Conservation (phyloP, 2,797 vertebrate species). For the Macrochelys suwanniensis region DNA sequence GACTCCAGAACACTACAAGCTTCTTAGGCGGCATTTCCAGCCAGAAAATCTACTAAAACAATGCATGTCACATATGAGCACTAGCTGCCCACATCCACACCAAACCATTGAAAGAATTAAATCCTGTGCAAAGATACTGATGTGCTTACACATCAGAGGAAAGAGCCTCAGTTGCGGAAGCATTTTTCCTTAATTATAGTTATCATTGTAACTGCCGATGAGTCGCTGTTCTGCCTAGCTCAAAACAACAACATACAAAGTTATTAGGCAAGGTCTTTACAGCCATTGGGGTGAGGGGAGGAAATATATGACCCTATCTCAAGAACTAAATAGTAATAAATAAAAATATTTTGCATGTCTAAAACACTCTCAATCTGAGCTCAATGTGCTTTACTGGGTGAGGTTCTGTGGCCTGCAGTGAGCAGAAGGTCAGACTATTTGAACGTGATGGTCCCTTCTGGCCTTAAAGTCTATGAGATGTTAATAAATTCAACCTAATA, state of each 20-base stretch:
- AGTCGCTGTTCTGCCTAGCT: conserved; percentile 49
- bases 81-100: conserved; percentile 56
- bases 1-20: not conserved
- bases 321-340: not conserved
- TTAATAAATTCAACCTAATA: not conserved
- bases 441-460: not conserved
- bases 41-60: conserved; percentile 8
- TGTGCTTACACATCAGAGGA: conserved; percentile 64
- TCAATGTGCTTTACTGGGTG: not conserved
- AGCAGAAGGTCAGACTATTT: not conserved
- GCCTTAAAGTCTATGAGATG: not conserved
- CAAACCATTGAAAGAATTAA: conserved; percentile 48
- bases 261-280: conserved; percentile 4
- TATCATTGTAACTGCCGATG: conserved; percentile 58
- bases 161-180: conserved; percentile 54
- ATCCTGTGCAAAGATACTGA: conserved; percentile 50
- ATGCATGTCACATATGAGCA: not conserved
- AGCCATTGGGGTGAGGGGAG: not conserved
- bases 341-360: not conserved
- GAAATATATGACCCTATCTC: not conserved
- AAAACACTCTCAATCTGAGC: not conserved
- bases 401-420: not conserved
- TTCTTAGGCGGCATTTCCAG: not conserved
- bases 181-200: conserved; percentile 74
- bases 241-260: conserved; percentile 65